Evolutionary conservation across 2,797 vertebrate species (phyloP).

Genomic region (Galagoides demidoff): DNA sequence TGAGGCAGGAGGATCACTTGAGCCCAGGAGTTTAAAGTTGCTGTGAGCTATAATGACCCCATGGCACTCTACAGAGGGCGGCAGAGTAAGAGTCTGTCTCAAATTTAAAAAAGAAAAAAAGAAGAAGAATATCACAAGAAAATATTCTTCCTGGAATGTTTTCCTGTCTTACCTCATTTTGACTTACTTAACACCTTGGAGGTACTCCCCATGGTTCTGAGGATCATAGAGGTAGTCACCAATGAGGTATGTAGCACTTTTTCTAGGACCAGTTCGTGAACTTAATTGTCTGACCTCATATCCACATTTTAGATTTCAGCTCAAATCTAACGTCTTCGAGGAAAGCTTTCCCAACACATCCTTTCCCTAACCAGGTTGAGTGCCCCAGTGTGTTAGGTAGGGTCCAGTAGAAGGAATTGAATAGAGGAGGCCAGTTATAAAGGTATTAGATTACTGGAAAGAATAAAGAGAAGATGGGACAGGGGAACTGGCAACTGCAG

Average conservation of each 20-base stretch:
- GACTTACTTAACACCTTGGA: too few relatives aligned
- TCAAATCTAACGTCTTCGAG: background rate
- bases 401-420: background rate
- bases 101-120: too few relatives aligned
- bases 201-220: too few relatives aligned
- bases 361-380: slow-evolving; percentile 12
- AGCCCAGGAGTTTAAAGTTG: too few relatives aligned
- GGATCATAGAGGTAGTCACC: too few relatives aligned
- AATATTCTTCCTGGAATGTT: background rate
- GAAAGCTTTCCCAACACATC: background rate
- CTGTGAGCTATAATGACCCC: too few relatives aligned
- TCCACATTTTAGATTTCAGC: slow-evolving; percentile 10
- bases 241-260: too few relatives aligned
- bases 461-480: slow-evolving; percentile 3
- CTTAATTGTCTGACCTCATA: background rate
- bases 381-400: background rate
- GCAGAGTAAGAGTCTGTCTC: too few relatives aligned
- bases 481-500: background rate
- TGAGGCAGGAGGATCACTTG: too few relatives aligned
- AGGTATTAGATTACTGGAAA: background rate
- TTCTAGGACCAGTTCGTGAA: too few relatives aligned
- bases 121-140: slow-evolving; percentile 4
- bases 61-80: too few relatives aligned
- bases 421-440: background rate
- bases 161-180: background rate